Evolutionary conservation across 2,113 vertebrate species (phyloP).

Genomic region (Hucho hucho): DNA sequence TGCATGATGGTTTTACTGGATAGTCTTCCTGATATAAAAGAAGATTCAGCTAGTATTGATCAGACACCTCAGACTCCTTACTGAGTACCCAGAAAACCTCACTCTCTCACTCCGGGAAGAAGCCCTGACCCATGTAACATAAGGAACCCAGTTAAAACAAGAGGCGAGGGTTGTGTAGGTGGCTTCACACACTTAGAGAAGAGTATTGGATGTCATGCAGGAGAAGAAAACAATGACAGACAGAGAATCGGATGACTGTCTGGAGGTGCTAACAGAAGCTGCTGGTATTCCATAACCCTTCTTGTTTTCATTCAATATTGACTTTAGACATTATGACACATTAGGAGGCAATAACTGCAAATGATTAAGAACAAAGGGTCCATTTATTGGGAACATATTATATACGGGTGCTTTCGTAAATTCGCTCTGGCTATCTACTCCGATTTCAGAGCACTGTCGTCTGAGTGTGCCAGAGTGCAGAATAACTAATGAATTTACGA

Average conservation of each 20-base stretch:
- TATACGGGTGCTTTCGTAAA: neutral
- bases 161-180: neutral
- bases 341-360: neutral
- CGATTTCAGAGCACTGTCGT: too few species aligned
- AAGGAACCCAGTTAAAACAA: conserved; percentile 15
- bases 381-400: neutral
- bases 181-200: conserved; percentile 6
- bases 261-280: conserved; percentile 6
- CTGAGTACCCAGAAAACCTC: neutral
- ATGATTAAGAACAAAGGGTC: conserved; percentile 1
- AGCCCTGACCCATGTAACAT: conserved; percentile 23
- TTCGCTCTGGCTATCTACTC: too few species aligned
- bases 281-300: neutral
- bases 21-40: conserved; percentile 40
- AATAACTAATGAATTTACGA: too few species aligned
- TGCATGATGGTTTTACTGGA: conserved; percentile 3
- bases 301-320: conserved; percentile 13
- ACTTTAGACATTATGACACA: neutral
- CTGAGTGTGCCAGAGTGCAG: too few species aligned
- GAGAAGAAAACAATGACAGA: neutral
- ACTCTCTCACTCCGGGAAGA: conserved; percentile 3
- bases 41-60: conserved; percentile 32
- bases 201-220: neutral
- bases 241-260: neutral
- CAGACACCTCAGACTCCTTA: conserved; percentile 5